phyloP scores from a whole-genome alignment of 2,797 vertebrate species.

The Enoplosus armatus region DNA sequence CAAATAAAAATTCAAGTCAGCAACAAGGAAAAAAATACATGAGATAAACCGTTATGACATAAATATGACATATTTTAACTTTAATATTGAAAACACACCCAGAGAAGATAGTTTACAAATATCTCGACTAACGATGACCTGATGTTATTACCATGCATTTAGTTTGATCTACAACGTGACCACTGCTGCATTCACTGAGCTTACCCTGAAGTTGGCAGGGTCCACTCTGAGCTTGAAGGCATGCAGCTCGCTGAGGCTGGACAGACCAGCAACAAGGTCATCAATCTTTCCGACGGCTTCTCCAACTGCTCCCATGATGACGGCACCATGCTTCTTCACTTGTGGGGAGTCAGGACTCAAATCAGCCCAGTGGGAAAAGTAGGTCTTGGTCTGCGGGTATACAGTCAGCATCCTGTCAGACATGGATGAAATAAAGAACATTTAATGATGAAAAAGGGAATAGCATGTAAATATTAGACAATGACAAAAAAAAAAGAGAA shows the following conservation, averaged over 20 bases:
- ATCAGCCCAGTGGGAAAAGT: constrained; percentile 62
- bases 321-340: constrained; percentile 78
- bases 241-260: constrained; percentile 81
- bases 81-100: neutral
- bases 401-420: constrained; percentile 77
- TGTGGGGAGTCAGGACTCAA: constrained; percentile 71
- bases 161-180: no score
- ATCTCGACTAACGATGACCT: no score
- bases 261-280: constrained; percentile 71
- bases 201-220: constrained; percentile 84
- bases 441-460: neutral
- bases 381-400: constrained; percentile 82
- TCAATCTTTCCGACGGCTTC: constrained; percentile 79
- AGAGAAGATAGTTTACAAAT: no score
- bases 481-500: neutral
- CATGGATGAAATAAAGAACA: neutral
- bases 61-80: neutral
- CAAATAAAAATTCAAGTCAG: neutral
- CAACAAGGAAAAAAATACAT: neutral
- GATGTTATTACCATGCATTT: no score
- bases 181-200: neutral
- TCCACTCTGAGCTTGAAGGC: constrained; percentile 82
- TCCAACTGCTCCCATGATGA: constrained; percentile 70
- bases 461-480: no score
- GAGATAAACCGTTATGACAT: neutral